Percentiles rank a stretch among this genome's conserved stretches.
Conservation (phyloP, 2,113 vertebrate species). For the Donacobius atricapilla region DNA sequence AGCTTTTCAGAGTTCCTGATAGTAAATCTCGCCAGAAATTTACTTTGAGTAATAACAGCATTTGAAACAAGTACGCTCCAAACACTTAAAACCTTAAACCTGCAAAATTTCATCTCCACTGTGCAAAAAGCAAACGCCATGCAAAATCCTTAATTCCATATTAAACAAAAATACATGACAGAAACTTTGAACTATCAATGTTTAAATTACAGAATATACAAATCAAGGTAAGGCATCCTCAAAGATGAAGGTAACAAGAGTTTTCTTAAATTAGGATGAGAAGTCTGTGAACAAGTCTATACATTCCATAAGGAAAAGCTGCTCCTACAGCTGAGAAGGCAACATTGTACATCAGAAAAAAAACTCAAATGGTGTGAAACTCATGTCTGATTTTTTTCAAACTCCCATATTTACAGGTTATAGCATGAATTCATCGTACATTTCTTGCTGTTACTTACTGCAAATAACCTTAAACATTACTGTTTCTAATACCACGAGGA, state of each 20-base stretch:
- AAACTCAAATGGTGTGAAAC: neutral
- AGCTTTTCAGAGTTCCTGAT: neutral
- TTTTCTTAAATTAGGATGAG: neutral
- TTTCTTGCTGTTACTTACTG: neutral
- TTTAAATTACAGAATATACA: neutral
- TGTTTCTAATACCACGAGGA: neutral
- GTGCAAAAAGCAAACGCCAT: neutral
- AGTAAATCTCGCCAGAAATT: neutral
- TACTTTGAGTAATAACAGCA: neutral
- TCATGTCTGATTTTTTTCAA: neutral
- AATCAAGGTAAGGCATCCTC: neutral
- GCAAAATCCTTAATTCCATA: neutral
- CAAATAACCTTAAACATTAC: neutral
- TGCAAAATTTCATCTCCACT: neutral
- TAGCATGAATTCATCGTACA: rapidly evolving
- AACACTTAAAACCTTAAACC: neutral
- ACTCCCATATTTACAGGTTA: neutral
- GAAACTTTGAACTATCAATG: neutral
- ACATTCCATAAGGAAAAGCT: neutral
- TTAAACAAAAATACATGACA: neutral
- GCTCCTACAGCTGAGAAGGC: neutral
- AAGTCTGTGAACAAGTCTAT: neutral
- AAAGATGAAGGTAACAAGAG: neutral
- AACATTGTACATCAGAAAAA: neutral
- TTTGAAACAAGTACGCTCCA: neutral